Evolutionary conservation across 2,888 invertebrate species (phyloP).

Genomic region (Venusia cambrica): DNA sequence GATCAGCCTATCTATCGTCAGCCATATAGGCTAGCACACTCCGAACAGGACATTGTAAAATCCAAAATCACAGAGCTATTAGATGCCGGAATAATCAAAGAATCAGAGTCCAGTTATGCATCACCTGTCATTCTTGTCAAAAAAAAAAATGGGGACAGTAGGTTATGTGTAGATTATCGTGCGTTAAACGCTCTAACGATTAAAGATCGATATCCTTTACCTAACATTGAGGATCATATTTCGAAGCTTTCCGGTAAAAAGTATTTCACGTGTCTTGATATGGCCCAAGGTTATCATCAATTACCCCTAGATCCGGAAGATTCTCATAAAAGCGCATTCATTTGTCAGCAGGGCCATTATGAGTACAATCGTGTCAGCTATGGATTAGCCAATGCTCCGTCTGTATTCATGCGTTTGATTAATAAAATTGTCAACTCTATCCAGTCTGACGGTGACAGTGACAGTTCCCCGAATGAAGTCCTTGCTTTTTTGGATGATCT

Average conservation of each 20-base stretch:
- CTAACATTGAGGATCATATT: too few relatives aligned
- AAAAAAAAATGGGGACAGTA: constrained; percentile 31
- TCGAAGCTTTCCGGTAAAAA: too few relatives aligned
- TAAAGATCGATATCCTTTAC: constrained; percentile 32
- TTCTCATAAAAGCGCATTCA: constrained; percentile 1
- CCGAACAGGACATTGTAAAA: not conserved
- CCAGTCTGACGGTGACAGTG: too few relatives aligned
- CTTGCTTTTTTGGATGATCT: too few relatives aligned
- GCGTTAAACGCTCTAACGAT: constrained; percentile 30
- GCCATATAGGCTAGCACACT: constrained; percentile 19
- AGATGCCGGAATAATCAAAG: constrained; percentile 31
- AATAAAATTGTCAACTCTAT: constrained; percentile 2
- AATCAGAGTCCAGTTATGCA: constrained; percentile 30
- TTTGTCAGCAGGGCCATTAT: constrained; percentile 1
- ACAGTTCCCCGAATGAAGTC: too few relatives aligned
- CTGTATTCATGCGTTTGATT: constrained; percentile 4
- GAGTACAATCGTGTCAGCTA: not conserved
- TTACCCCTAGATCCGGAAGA: constrained; percentile 1
- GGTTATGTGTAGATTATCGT: constrained; percentile 33
- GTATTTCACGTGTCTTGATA: constrained; percentile 33
- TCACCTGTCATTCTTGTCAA: constrained; percentile 31
- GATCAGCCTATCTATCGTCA: constrained; percentile 23
- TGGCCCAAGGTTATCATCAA: constrained; percentile 4
- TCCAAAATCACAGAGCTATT: constrained; percentile 27
- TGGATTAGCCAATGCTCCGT: constrained; percentile 1